phyloP scores from a whole-genome alignment of 2,888 invertebrate genomes.

The Adelognathus sp. region DNA sequence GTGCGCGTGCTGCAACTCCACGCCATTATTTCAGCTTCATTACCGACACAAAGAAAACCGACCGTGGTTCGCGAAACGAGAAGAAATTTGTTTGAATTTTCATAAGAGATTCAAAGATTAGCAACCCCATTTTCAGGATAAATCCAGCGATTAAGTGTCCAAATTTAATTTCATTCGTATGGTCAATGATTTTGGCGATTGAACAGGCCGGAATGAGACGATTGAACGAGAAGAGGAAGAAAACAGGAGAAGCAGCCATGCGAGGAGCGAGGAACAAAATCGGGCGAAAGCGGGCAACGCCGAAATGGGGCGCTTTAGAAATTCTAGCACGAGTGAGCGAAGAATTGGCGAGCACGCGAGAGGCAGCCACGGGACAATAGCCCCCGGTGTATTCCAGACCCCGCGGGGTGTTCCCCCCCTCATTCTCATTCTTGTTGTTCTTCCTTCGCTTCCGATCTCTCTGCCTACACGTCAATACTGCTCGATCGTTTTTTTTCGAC shows the following conservation, averaged over 20 bases:
- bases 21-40: constrained; percentile 65
- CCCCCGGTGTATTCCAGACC: constrained; percentile 62
- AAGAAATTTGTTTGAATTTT: neutral
- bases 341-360: constrained; percentile 60
- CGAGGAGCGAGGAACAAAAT: neutral
- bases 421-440: constrained; percentile 18
- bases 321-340: constrained; percentile 50
- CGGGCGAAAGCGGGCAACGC: constrained; percentile 30
- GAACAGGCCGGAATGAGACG: neutral
- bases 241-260: neutral
- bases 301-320: constrained; percentile 65
- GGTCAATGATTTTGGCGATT: neutral
- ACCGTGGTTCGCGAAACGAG: neutral
- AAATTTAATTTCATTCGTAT: neutral
- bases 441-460: constrained; percentile 11
- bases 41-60: neutral
- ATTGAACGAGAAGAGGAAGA: neutral
- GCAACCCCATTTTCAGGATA: neutral
- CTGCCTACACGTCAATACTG: constrained; percentile 9
- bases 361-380: constrained; percentile 68
- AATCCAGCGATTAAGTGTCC: neutral
- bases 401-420: constrained; percentile 61
- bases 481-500: constrained; percentile 6
- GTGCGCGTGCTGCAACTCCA: constrained; percentile 61
- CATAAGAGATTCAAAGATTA: neutral